phyloP scores from a whole-genome alignment of 2,113 vertebrate genomes.

The Terrapene triunguis region DNA sequence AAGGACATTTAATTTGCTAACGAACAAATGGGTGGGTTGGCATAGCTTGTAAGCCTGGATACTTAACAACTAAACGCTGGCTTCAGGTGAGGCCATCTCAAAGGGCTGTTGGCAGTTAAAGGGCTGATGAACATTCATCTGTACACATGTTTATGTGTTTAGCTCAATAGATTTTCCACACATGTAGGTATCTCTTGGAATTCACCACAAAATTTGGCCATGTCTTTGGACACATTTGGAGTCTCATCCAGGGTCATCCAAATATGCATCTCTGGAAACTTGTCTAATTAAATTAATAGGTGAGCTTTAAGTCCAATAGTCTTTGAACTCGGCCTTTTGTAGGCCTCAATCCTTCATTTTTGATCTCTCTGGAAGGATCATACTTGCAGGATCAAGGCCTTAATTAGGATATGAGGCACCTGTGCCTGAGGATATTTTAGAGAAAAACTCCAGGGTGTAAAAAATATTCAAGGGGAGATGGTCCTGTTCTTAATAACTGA shows the following conservation, averaged over 20 bases:
- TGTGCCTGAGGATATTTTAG: not conserved
- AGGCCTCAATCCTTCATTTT: not conserved
- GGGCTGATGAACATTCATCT: not conserved
- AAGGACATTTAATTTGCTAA: not conserved
- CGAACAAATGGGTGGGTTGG: not conserved
- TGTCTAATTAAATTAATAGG: accelerated
- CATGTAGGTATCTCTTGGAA: not conserved
- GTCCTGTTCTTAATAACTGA: not conserved
- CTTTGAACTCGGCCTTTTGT: not conserved
- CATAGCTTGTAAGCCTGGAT: accelerated
- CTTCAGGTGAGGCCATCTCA: not conserved
- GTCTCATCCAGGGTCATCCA: not conserved
- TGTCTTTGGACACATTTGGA: accelerated
- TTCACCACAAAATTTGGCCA: too few species aligned
- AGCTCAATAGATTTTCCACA: accelerated
- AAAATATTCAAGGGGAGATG: not conserved
- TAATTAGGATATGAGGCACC: accelerated
- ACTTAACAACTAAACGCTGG: not conserved
- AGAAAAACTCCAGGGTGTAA: accelerated
- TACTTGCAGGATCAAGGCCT: accelerated
- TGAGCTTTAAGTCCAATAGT: not conserved
- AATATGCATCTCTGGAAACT: accelerated
- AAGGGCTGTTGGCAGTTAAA: not conserved
- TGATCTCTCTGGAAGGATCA: accelerated
- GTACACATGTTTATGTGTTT: not conserved